phyloP scores from a whole-genome alignment of 2,797 vertebrate genomes.

The Odontamblyopus rebecca region DNA sequence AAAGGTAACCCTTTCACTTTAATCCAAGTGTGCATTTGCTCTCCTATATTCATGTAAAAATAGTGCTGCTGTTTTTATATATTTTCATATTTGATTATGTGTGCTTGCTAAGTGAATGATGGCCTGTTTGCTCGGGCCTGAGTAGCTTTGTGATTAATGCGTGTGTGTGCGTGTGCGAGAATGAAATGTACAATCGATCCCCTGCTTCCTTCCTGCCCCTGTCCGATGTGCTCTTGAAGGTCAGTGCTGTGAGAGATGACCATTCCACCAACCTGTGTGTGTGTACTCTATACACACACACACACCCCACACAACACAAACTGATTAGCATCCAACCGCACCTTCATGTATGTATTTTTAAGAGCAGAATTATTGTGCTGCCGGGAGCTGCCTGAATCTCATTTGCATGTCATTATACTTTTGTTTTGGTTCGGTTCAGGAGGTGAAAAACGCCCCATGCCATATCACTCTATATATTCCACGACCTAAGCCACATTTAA shows the following conservation, averaged over 20 bases:
- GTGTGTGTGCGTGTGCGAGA: conserved; percentile 60
- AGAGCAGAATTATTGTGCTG: conserved; percentile 37
- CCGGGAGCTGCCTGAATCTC: conserved; percentile 46
- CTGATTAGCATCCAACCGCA: conserved; percentile 44
- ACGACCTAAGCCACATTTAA: conserved; percentile 10
- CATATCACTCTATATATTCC: conserved; percentile 16
- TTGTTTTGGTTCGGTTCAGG: conserved; percentile 37
- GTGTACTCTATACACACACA: conserved; percentile 17
- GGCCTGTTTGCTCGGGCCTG: conserved; percentile 38
- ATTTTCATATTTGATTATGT: conserved; percentile 63
- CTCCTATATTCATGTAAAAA: conserved; percentile 1
- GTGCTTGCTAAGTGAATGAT: conserved; percentile 51
- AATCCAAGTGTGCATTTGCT: neutral
- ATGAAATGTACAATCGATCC: conserved; percentile 69
- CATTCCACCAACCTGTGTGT: conserved; percentile 21
- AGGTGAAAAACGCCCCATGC: conserved; percentile 33
- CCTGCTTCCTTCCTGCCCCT: conserved; percentile 38
- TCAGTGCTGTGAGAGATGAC: conserved; percentile 58
- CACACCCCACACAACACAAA: conserved; percentile 29
- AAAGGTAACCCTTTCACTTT: neutral
- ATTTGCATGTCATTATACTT: conserved; percentile 61
- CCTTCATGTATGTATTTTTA: conserved; percentile 20
- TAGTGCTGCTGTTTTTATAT: conserved; percentile 30
- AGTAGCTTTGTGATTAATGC: conserved; percentile 65
- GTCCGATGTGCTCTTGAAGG: conserved; percentile 67